Conservation (phyloP, 2,888 invertebrate species). For the Trachelus tabidus region DNA sequence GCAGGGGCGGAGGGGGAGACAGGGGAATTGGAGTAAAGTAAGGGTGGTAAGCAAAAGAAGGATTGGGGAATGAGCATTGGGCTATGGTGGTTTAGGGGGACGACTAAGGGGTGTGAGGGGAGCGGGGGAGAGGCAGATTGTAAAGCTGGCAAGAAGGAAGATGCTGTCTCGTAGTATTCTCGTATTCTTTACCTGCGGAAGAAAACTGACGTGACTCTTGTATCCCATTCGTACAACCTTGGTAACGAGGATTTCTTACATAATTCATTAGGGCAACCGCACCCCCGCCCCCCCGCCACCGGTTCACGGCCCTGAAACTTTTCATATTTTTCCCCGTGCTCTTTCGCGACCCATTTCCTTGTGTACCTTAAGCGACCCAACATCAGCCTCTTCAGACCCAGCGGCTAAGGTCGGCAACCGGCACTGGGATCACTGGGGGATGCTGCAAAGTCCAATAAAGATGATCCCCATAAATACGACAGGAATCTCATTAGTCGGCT, state of each 20-base stretch:
- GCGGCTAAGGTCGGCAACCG: background rate
- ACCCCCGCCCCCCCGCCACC: background rate
- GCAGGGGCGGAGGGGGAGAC: background rate
- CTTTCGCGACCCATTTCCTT: background rate
- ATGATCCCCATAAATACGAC: slow-evolving; percentile 2
- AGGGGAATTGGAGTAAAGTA: background rate
- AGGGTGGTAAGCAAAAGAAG: background rate
- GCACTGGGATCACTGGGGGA: background rate
- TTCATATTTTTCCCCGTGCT: background rate
- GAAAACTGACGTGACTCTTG: background rate
- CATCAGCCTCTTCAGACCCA: background rate
- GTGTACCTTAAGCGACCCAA: background rate
- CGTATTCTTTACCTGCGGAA: background rate
- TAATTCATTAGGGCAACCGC: background rate
- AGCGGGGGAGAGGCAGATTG: background rate
- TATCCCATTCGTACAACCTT: background rate
- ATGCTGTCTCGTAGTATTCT: background rate
- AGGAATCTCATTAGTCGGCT: background rate
- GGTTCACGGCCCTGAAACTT: background rate
- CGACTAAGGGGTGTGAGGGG: no score
- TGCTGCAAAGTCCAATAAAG: background rate
- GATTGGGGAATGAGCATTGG: background rate
- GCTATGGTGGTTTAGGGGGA: no score
- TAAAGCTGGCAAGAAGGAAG: background rate
- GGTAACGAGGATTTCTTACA: background rate